Evolutionary conservation across 2,113 vertebrate species (phyloP).

Genomic region (Perca fluviatilis): DNA sequence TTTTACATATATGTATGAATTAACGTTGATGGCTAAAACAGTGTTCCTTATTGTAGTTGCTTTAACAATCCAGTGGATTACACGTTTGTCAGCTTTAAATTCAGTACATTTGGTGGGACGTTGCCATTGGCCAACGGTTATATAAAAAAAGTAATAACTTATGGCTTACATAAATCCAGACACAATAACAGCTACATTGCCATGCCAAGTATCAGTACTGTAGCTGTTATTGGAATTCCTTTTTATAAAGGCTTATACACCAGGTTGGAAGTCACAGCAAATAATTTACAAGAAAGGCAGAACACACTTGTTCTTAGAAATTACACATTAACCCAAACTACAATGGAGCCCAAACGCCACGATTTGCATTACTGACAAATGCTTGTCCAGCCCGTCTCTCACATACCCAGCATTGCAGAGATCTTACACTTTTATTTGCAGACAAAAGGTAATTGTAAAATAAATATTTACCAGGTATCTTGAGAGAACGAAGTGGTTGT

Average conservation of each 20-base stretch:
- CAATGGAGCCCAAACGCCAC: constrained; percentile 40
- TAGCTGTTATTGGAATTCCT: constrained; percentile 15
- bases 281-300: constrained; percentile 70
- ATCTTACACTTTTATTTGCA: background rate
- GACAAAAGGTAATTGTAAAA: constrained; percentile 18
- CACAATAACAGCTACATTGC: background rate
- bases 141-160: background rate
- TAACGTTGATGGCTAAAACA: too few relatives aligned
- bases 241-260: background rate
- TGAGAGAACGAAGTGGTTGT: constrained; percentile 3
- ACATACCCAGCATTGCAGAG: background rate
- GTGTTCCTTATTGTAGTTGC: too few relatives aligned
- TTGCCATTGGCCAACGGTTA: background rate
- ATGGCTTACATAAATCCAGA: background rate
- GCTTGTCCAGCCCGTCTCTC: constrained; percentile 3
- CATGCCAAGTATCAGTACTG: background rate
- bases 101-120: background rate
- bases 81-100: background rate
- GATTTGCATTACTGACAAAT: constrained; percentile 51
- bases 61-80: background rate
- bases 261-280: constrained; percentile 61
- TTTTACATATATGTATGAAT: too few relatives aligned
- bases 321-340: constrained; percentile 78
- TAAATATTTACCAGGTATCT: constrained; percentile 40
- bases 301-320: constrained; percentile 38